Percentiles rank a stretch among this genome's conserved stretches.
Evolutionary conservation across 2,888 invertebrate genomes (phyloP).

Genomic region (Axea sp.): DNA sequence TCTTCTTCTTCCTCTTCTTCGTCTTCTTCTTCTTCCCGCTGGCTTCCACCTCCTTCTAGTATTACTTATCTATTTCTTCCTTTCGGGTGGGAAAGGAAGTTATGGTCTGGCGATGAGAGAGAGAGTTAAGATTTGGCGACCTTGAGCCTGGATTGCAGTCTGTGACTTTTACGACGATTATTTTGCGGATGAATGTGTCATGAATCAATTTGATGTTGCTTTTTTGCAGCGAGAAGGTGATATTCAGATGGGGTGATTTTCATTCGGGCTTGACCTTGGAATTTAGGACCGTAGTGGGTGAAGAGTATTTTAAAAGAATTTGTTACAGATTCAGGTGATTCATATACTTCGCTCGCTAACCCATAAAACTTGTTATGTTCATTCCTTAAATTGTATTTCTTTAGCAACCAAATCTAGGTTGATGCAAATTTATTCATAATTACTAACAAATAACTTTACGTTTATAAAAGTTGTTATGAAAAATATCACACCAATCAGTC

Average conservation of each 20-base stretch:
- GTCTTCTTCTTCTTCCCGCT: slow-evolving; percentile 8
- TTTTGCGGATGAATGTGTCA: slow-evolving; percentile 28
- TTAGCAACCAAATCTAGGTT: too few relatives aligned
- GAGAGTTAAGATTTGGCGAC: slow-evolving; percentile 26
- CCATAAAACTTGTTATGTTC: too few relatives aligned
- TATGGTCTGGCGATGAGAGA: slow-evolving; percentile 29
- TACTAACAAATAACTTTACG: too few relatives aligned
- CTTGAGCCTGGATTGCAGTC: slow-evolving; percentile 29
- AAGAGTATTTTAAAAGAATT: too few relatives aligned
- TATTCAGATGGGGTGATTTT: background rate
- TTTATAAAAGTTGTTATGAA: too few relatives aligned
- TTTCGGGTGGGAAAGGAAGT: slow-evolving; percentile 31
- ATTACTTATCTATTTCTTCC: slow-evolving; percentile 24
- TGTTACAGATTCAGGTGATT: too few relatives aligned
- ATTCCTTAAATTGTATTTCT: too few relatives aligned
- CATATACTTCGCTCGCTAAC: too few relatives aligned
- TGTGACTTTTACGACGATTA: slow-evolving; percentile 33
- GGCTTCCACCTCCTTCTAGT: slow-evolving; percentile 13
- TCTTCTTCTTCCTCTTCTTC: too few relatives aligned
- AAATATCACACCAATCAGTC: too few relatives aligned
- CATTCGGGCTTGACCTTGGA: background rate
- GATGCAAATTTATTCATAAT: too few relatives aligned
- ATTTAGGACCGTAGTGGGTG: background rate
- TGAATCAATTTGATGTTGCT: slow-evolving; percentile 29
- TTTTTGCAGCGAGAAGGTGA: slow-evolving; percentile 1